Conservation (phyloP, 2,113 vertebrate species). For the Telmatochromis brichardi region DNA sequence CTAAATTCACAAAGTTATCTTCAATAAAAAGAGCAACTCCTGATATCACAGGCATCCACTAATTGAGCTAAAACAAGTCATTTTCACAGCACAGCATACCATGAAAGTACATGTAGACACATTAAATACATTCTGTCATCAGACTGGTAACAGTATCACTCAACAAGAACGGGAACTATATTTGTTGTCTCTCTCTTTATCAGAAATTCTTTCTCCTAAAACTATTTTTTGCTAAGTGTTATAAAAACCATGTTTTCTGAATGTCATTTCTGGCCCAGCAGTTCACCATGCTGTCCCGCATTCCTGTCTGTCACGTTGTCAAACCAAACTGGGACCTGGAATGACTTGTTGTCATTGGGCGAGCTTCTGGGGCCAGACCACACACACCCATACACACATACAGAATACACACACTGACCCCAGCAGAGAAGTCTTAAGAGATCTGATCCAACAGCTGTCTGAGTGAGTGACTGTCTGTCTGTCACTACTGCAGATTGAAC, state of each 20-base stretch:
- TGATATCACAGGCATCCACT: background rate
- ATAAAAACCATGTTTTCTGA: background rate
- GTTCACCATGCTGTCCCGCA: constrained; percentile 12
- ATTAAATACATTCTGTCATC: background rate
- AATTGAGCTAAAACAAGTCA: background rate
- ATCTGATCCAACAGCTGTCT: constrained; percentile 38
- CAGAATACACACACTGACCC: background rate
- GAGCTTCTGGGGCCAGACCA: constrained; percentile 19
- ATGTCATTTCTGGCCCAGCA: constrained; percentile 32
- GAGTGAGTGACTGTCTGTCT: constrained; percentile 26
- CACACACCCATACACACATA: constrained; percentile 8
- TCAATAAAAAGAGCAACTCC: background rate
- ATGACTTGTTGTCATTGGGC: constrained; percentile 26
- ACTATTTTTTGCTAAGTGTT: background rate
- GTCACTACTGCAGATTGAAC: constrained; percentile 10
- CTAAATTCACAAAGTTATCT: background rate
- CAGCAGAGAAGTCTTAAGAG: constrained; percentile 9
- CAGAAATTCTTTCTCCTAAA: background rate
- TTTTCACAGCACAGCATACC: background rate
- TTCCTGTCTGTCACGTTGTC: constrained; percentile 32
- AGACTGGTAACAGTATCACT: background rate
- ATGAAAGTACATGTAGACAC: background rate
- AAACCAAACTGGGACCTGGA: constrained; percentile 18
- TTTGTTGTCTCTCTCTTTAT: background rate
- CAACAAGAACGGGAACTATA: background rate